phyloP scores from a whole-genome alignment of 1,140 invertebrate species.

The Drosophila punjabiensis region DNA sequence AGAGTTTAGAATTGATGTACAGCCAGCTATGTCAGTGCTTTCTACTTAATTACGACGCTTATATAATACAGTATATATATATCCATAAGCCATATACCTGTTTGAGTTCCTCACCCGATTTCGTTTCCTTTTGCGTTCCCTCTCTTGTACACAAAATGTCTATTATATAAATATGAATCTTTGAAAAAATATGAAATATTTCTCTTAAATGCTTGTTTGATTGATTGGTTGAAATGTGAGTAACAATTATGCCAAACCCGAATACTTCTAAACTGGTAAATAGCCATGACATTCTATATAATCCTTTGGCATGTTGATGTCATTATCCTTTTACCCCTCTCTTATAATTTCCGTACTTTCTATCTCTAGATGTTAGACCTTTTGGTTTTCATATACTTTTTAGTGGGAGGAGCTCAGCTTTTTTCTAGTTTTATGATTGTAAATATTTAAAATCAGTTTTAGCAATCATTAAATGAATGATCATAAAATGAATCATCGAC shows the following conservation, averaged over 20 bases:
- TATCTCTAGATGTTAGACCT: constrained; percentile 39
- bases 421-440: constrained; percentile 18
- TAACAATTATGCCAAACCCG: constrained; percentile 79
- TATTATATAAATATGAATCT: constrained; percentile 55
- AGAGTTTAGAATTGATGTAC: neutral
- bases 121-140: constrained; percentile 52
- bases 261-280: constrained; percentile 70
- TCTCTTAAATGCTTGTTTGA: constrained; percentile 85
- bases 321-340: constrained; percentile 20
- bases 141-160: constrained; percentile 43
- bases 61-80: constrained; percentile 27
- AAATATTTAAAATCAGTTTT: constrained; percentile 18
- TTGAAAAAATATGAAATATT: constrained; percentile 78
- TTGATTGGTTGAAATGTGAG: constrained; percentile 85
- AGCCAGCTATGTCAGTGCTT: neutral
- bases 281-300: constrained; percentile 54
- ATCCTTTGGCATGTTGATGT: constrained; percentile 70
- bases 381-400: neutral
- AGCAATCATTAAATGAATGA: constrained; percentile 7
- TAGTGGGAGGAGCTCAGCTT: constrained; percentile 1
- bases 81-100: constrained; percentile 36
- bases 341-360: constrained; percentile 7
- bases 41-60: constrained; percentile 2
- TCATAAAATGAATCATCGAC: constrained; percentile 6
- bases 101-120: constrained; percentile 55